Conservation (phyloP, 1,140 invertebrate genomes). For the Sinella curviseta region DNA sequence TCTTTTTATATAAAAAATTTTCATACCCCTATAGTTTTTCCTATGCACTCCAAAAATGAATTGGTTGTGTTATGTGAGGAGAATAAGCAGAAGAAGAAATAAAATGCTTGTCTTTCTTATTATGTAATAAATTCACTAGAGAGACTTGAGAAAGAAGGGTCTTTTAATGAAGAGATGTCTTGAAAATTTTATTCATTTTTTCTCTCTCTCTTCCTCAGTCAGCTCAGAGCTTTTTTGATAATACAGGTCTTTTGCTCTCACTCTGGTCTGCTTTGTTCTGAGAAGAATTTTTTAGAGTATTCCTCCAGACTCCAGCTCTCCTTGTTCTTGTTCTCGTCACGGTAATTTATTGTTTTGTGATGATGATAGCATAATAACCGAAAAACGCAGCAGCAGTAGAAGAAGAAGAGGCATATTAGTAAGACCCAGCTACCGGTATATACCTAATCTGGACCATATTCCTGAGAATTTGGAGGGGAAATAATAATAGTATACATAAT, state of each 20-base stretch:
- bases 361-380: constrained; percentile 18
- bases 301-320: neutral
- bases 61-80: too few species aligned
- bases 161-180: constrained; percentile 22
- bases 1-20: too few species aligned
- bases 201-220: neutral
- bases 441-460: too few species aligned
- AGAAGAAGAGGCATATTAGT: neutral
- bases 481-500: neutral
- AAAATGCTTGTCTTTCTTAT: constrained; percentile 14
- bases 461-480: neutral
- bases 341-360: constrained; percentile 27
- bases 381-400: neutral
- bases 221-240: too few species aligned
- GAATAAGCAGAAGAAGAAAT: too few species aligned
- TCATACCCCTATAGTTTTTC: too few species aligned
- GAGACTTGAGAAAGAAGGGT: neutral
- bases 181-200: constrained; percentile 11
- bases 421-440: neutral
- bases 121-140: constrained; percentile 7
- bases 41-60: too few species aligned
- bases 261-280: neutral
- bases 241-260: neutral
- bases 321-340: neutral
- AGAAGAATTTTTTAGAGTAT: neutral